Evolutionary conservation across 2,888 invertebrate genomes (phyloP), one percentile per base, ranked within the genome.

Genomic region (Leuctra nigra): DNA sequence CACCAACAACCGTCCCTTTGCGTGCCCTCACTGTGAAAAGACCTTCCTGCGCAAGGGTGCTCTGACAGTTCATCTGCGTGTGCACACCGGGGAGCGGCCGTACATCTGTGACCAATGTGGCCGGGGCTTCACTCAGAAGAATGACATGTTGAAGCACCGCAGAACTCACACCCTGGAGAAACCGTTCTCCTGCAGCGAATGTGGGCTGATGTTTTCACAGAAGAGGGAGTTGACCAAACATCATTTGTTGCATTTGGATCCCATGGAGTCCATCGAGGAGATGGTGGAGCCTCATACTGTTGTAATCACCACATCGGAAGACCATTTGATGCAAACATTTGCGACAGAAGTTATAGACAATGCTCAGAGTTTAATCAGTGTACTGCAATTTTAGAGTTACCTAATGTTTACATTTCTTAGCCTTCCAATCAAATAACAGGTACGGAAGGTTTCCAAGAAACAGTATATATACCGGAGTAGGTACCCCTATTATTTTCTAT

Each of bases 101-200:
- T 71, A 65, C 55, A 52, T 60, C 2, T 71, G 71, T 50, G 62
- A 44, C 16, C 55, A 47, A 13, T 60, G 60, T 35, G 55, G 55
- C 7, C 41, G 33, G 11, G 50, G 33, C 4, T 50, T 50, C 50
- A 35, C 50, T 29, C 70, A 70, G 55, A 70, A 70, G 56, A 68
- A 68, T 53, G 70, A 70, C 24, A 67, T 70, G 68, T 57, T 68
- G 4, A 71, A 69, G 24, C 70, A 71, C 48, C 36, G 54, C 3
- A 56, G 57, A 20, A 58, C 50, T 18, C 60, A 61, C 53, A 48
- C 54, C 2, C 36, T 29, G 20, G 56, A 48, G 14, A 35, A 11
- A 29, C 29, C 29, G 6, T 29, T 29, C 29, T 11, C 29, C 7
- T 29, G 29, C 29, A 29, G 11, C 29, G 11, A 7, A 6, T 29